Conservation (phyloP, 2,113 vertebrate genomes). For the Epinephelus cyanopodus region DNA sequence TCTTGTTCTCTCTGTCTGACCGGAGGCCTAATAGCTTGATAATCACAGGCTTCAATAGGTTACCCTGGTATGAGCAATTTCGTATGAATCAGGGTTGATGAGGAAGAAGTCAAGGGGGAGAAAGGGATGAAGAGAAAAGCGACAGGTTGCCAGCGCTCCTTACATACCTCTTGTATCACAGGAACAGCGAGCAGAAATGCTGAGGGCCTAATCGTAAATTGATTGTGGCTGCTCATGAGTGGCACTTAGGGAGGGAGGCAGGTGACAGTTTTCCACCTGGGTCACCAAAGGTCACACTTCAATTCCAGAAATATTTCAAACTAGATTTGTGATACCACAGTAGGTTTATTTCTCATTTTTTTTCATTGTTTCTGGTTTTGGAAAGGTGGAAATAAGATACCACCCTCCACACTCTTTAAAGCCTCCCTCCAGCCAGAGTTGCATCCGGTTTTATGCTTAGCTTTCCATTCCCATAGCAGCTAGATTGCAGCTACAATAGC, state of each 20-base stretch:
- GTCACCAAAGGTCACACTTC: constrained; percentile 10
- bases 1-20: constrained; percentile 25
- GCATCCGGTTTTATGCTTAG: too few species aligned
- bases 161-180: constrained; percentile 24
- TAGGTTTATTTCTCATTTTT: neutral
- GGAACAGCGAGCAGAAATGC: constrained; percentile 25
- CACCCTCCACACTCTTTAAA: too few species aligned
- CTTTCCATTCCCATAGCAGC: too few species aligned
- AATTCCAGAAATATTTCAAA: neutral
- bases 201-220: constrained; percentile 13
- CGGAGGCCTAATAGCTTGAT: constrained; percentile 50
- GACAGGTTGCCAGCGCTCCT: constrained; percentile 25
- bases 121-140: constrained; percentile 24
- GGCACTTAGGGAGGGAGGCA: constrained; percentile 15
- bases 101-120: constrained; percentile 33
- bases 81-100: constrained; percentile 39
- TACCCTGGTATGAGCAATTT: constrained; percentile 57
- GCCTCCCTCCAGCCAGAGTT: neutral
- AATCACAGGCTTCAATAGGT: constrained; percentile 67
- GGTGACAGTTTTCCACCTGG: constrained; percentile 34
- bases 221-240: constrained; percentile 42
- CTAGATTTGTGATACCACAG: neutral
- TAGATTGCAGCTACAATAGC: too few species aligned
- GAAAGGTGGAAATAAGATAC: neutral
- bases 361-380: neutral